Percentiles rank a stretch among this genome's conserved stretches.
Evolutionary conservation across 2,113 vertebrate genomes (phyloP).

Genomic region (Rhagologus leucostigma): DNA sequence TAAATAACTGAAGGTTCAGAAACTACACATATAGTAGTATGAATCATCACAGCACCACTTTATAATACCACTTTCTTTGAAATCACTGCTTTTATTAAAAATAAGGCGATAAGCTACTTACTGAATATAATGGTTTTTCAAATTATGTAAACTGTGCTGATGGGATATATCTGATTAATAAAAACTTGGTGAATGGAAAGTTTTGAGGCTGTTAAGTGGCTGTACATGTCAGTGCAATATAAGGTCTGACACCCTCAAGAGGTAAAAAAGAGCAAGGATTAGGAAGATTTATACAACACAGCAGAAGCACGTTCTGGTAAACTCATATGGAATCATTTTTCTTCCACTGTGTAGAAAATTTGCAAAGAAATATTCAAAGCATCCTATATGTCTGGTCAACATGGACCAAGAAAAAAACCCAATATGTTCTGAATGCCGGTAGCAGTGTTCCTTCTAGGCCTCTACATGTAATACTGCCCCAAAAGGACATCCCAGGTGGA

Average conservation of each 20-base stretch:
- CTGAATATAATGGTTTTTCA: background rate
- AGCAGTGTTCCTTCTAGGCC: background rate
- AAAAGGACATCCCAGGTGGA: background rate
- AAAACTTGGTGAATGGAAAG: background rate
- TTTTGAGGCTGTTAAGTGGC: background rate
- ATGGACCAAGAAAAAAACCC: background rate
- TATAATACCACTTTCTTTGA: background rate
- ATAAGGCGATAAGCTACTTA: background rate
- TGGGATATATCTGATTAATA: background rate
- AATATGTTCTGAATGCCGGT: accelerated
- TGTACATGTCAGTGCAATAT: background rate
- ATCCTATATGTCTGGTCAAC: background rate
- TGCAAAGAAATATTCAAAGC: background rate
- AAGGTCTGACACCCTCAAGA: background rate
- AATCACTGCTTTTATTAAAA: background rate
- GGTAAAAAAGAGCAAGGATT: background rate
- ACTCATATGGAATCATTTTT: background rate
- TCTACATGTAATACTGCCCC: background rate
- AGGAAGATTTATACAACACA: background rate
- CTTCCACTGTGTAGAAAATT: background rate
- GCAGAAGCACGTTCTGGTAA: background rate
- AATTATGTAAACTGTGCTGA: background rate
- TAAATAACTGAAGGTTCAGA: background rate
- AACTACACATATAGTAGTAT: background rate
- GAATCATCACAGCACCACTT: background rate